phyloP scores from a whole-genome alignment of 2,113 vertebrate genomes.

The Penelope pileata region DNA sequence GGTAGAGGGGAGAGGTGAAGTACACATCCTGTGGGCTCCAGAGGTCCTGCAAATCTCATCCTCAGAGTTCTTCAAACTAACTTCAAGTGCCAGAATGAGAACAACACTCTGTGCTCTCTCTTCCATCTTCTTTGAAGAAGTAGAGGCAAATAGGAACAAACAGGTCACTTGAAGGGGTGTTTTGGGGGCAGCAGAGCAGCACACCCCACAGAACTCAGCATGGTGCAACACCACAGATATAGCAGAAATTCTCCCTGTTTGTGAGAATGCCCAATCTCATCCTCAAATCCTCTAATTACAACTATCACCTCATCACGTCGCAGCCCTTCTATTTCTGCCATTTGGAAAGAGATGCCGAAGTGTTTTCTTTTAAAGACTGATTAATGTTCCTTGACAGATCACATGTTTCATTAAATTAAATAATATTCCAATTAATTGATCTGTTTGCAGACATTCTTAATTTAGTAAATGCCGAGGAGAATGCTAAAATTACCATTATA shows the following conservation, averaged over 20 bases:
- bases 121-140: neutral
- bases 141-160: neutral
- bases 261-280: neutral
- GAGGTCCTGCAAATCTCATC: neutral
- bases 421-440: slow-evolving; percentile 78
- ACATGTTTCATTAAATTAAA: slow-evolving; percentile 78
- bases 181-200: neutral
- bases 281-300: neutral
- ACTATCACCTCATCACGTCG: neutral
- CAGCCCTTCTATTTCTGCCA: neutral
- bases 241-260: neutral
- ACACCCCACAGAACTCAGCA: neutral
- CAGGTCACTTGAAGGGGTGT: neutral
- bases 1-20: neutral
- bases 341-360: neutral
- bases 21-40: neutral
- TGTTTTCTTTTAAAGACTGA: slow-evolving; percentile 51
- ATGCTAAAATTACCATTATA: slow-evolving; percentile 79
- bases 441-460: slow-evolving; percentile 80
- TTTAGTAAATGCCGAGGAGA: slow-evolving; percentile 75
- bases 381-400: slow-evolving; percentile 69
- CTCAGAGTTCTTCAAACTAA: neutral
- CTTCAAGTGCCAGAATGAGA: neutral
- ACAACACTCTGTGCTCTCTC: neutral
- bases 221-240: neutral